A percentile compares a stretch with the other conserved stretches of the same genome.
Evolutionary conservation across 2,113 vertebrate species (phyloP).

Genomic region (Silurus asotus): DNA sequence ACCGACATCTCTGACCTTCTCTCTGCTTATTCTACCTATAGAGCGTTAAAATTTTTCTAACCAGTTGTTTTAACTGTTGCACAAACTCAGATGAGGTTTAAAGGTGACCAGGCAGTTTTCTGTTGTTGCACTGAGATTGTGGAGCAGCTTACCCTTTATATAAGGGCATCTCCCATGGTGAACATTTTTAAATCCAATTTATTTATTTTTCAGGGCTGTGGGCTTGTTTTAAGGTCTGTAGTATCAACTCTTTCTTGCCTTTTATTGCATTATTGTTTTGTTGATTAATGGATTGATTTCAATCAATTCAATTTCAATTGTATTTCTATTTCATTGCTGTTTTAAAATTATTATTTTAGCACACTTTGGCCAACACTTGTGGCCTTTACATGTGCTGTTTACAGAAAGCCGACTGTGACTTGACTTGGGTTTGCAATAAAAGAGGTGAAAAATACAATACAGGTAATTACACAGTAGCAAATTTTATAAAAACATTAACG

Average conservation of each 20-base stretch:
- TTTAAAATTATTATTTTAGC: neutral
- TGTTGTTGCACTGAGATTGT: neutral
- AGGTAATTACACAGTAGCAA: neutral
- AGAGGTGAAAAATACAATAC: neutral
- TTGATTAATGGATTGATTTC: neutral
- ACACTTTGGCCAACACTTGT: neutral
- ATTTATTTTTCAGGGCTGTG: neutral
- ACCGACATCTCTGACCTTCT: constrained; percentile 15
- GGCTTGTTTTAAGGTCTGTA: neutral
- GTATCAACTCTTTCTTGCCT: neutral
- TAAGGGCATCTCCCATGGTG: neutral
- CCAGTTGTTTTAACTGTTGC: neutral
- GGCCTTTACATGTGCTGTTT: neutral
- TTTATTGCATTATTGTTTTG: neutral
- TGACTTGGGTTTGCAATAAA: neutral
- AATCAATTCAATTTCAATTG: neutral
- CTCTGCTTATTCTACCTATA: neutral
- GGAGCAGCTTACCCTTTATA: neutral
- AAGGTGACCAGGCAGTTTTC: neutral
- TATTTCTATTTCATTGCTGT: neutral
- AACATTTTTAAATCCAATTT: neutral
- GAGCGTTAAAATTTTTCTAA: neutral
- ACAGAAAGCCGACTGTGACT: neutral
- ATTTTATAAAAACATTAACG: neutral
- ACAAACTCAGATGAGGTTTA: neutral